Evolutionary conservation across 2,888 invertebrate species (phyloP).

Genomic region (Nomada hirtipes): DNA sequence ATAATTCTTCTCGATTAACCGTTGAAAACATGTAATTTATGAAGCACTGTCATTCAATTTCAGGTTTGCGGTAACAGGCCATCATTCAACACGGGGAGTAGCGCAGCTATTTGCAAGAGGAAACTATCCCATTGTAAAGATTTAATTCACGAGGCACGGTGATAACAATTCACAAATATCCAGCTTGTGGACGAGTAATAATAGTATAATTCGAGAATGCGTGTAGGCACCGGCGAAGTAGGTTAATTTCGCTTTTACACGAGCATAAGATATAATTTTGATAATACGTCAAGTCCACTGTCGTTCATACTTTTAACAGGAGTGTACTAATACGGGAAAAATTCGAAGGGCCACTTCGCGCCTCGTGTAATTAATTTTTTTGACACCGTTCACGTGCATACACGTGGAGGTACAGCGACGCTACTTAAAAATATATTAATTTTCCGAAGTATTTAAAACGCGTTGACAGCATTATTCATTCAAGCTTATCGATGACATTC

Average conservation of each 20-base stretch:
- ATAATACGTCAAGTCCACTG: constrained; percentile 31
- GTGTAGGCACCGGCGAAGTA: constrained; percentile 44
- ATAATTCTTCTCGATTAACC: neutral
- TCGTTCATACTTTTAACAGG: constrained; percentile 25
- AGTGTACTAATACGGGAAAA: constrained; percentile 21
- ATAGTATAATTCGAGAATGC: constrained; percentile 24
- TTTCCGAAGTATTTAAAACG: too few relatives aligned
- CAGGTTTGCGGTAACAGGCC: neutral
- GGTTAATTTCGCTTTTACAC: constrained; percentile 66
- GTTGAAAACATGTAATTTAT: neutral
- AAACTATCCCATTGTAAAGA: neutral
- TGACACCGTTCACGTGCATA: neutral
- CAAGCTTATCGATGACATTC: too few relatives aligned
- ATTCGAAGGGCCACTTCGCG: neutral
- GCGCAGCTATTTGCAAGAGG: too few relatives aligned
- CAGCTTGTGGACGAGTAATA: constrained; percentile 14
- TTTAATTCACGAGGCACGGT: neutral
- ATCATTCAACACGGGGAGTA: neutral
- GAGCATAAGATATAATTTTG: constrained; percentile 45
- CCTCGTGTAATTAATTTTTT: constrained; percentile 1
- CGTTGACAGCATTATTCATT: too few relatives aligned
- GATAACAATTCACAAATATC: constrained; percentile 18
- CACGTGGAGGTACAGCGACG: neutral
- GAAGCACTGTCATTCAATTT: neutral
- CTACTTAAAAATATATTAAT: neutral